Evolutionary conservation across 2,113 vertebrate species (phyloP).

Genomic region (Myotis lucifugus): DNA sequence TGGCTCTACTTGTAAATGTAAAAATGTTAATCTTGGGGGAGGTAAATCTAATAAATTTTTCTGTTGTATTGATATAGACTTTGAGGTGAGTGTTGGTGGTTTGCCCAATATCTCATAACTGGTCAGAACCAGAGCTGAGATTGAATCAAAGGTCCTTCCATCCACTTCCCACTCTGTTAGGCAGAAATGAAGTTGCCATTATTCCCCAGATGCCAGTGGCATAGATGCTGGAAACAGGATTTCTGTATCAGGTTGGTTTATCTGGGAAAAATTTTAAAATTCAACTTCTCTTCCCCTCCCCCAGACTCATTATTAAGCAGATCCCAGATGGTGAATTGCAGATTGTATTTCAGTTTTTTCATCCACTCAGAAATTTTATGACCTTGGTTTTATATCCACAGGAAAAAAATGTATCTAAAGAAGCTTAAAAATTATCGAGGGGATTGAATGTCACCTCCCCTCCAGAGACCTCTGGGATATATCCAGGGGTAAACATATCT

Average conservation of each 20-base stretch:
- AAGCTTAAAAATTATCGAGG: conserved; percentile 58
- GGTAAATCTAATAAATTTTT: background rate
- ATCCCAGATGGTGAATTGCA: conserved; percentile 67
- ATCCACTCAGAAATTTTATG: conserved; percentile 65
- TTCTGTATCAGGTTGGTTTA: conserved; percentile 39
- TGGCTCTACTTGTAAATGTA: background rate
- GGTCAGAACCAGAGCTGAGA: background rate
- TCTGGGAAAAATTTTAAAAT: conserved; percentile 19
- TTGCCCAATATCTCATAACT: background rate
- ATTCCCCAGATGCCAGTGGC: background rate
- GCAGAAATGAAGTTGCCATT: background rate
- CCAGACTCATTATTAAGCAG: conserved; percentile 12
- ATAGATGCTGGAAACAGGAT: background rate
- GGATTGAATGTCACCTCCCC: conserved; percentile 16
- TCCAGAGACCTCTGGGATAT: background rate
- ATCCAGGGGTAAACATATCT: conserved; percentile 27
- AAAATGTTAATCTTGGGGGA: background rate
- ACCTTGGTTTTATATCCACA: conserved; percentile 64
- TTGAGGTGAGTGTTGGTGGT: background rate
- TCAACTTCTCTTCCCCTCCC: background rate
- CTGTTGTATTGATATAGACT: background rate
- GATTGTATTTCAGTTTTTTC: conserved; percentile 69
- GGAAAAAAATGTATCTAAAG: conserved; percentile 55
- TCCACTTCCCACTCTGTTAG: background rate
- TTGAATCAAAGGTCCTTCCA: background rate